A percentile compares a stretch with the other conserved stretches of the same genome.
Evolutionary conservation across 2,113 vertebrate genomes (phyloP).

Genomic region (Isichthys henryi): DNA sequence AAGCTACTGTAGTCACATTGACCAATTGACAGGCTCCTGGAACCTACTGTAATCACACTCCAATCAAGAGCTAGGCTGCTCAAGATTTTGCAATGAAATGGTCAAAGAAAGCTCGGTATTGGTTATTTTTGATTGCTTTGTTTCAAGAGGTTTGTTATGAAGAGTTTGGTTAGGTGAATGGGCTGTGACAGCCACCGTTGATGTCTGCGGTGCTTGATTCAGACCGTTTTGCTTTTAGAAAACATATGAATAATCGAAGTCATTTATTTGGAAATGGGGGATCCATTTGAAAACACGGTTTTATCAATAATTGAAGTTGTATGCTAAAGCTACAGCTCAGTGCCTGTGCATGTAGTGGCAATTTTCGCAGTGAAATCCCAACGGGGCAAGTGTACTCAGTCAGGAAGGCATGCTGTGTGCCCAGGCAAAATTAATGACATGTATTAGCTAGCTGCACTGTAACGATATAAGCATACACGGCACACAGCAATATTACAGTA

Average conservation of each 20-base stretch:
- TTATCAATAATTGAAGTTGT: conserved; percentile 2
- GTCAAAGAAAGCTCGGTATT: background rate
- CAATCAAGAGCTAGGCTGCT: background rate
- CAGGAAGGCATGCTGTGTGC: background rate
- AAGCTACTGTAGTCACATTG: background rate
- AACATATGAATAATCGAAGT: conserved; percentile 5
- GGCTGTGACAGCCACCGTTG: background rate
- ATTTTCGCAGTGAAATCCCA: background rate
- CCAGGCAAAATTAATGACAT: background rate
- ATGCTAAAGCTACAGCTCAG: background rate
- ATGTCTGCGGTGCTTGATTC: background rate
- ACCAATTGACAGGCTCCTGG: background rate
- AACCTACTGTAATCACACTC: background rate
- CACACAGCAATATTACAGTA: background rate
- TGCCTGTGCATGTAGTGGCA: background rate
- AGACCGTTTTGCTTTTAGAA: background rate
- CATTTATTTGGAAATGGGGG: background rate
- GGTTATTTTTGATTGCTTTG: background rate
- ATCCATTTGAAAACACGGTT: background rate
- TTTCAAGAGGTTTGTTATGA: background rate
- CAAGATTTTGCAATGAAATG: background rate
- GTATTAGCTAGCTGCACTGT: background rate
- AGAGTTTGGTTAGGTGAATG: background rate
- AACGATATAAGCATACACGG: background rate
- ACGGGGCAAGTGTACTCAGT: too few relatives aligned